Evolutionary conservation across 2,113 vertebrate species (phyloP), one percentile per base, ranked within the genome.

Genomic region (Microcebus griseorufus): DNA sequence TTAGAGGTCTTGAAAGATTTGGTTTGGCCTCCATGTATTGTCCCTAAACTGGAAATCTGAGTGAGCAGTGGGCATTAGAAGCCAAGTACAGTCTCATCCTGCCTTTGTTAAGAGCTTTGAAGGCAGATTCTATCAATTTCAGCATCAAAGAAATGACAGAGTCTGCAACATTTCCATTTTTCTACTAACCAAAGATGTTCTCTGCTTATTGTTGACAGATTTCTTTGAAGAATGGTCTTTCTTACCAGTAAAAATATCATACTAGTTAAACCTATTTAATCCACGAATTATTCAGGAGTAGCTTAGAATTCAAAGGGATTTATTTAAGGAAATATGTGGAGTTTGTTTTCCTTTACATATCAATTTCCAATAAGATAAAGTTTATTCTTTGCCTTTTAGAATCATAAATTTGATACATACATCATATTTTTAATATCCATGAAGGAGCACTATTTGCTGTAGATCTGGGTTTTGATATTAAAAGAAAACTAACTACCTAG

Each of bases 151-250:
- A 93, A 93, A 51, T 39, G 62, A n/a, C 11, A 51, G 17, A 32
- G 12, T 8, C 42, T 29, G 11, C 12, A 5, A 22, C 14, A 65
- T 16, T 27, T 78, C 62, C 45, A 81, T 42, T 73, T 93, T 86
- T 12, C 23, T 67, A 37, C 22, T 87, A 62, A 62, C 53, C 20
- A 45, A 85, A 80, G 25, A 32, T 79, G 27, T 2, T 70, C 48
- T 75, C 69, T 55, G 32, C 16, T 94, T 75, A 90, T 48, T 79
- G 27, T 37, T 92, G 73, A 83, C 25, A 42, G 29, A 67, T 9
- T 76, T 79, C 16, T 84, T 45, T 23, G 34, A 97, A 93, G 5
- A 76, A 18, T 65, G 48, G 22, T 69, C 37, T 95, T 39, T 76
- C 48, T 78, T 72, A 85, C 18, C 22, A 64, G 29, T 78, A 78